Percentiles rank a stretch among this genome's conserved stretches.
These are phyloP conservation scores for Poeciliopsis retropinna DNA, from an alignment of 2,113 vertebrate genomes.

Conservation along the genomic window DNA sequence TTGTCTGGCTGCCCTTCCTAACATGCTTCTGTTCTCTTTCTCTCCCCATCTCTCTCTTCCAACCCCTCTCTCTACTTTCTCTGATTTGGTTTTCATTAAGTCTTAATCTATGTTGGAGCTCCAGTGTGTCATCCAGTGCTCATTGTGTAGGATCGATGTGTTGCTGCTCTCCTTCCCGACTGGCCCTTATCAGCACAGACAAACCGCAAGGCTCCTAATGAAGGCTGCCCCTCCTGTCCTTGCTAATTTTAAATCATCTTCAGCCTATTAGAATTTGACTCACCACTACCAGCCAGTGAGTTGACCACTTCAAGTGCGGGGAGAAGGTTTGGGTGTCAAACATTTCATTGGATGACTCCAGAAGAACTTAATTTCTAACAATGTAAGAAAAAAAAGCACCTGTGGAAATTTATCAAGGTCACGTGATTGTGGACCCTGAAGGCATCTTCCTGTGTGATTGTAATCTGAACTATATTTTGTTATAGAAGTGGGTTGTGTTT, in stretches of 20 bases:
- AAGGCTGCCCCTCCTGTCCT: constrained; percentile 63
- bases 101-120: constrained; percentile 69
- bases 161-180: constrained; percentile 48
- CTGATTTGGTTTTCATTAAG: constrained; percentile 75
- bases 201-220: constrained; percentile 72
- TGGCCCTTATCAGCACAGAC: constrained; percentile 66
- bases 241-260: constrained; percentile 62
- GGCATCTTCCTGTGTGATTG: constrained; percentile 6
- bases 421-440: constrained; percentile 5
- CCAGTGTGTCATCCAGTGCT: constrained; percentile 58
- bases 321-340: too few species aligned
- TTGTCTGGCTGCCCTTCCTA: constrained; percentile 25
- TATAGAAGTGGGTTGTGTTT: background rate
- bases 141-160: constrained; percentile 72
- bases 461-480: constrained; percentile 8
- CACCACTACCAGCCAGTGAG: constrained; percentile 30
- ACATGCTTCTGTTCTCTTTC: constrained; percentile 43
- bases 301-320: background rate
- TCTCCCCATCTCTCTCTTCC: background rate
- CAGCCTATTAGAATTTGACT: constrained; percentile 46
- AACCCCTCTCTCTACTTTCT: constrained; percentile 17
- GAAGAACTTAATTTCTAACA: background rate
- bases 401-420: background rate
- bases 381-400: background rate
- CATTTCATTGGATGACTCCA: constrained; percentile 9